These are phyloP conservation scores for Anguilla japonica DNA, from an alignment of 2,113 vertebrate genomes.

Conservation along the genomic window DNA sequence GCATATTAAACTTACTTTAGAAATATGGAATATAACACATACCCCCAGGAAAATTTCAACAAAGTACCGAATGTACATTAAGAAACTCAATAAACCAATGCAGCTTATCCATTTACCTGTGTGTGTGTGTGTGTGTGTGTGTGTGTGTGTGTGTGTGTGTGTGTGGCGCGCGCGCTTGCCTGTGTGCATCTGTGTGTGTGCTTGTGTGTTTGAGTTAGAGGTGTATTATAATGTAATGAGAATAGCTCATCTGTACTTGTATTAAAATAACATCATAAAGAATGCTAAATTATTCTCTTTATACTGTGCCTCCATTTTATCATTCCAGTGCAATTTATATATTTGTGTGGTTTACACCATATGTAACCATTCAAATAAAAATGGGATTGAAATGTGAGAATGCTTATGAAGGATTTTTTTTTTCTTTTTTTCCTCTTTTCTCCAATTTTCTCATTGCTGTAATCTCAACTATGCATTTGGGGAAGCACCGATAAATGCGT, in stretches of 20 bases:
- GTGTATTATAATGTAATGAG: neutral
- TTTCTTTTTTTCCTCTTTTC: too few species aligned
- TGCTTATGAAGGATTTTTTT: too few species aligned
- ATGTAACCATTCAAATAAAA: too few species aligned
- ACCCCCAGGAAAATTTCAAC: neutral
- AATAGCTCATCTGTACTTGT: neutral
- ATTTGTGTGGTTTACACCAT: too few species aligned
- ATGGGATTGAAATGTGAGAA: too few species aligned
- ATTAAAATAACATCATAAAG: neutral
- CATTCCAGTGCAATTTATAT: neutral
- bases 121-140: neutral
- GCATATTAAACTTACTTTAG: neutral
- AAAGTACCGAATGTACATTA: neutral
- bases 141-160: too few species aligned
- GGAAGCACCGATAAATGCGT: too few species aligned
- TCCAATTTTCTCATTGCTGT: too few species aligned
- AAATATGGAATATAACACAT: neutral
- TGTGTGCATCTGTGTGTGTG: too few species aligned
- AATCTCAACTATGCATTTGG: too few species aligned
- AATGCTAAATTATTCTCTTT: neutral
- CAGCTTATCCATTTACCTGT: neutral
- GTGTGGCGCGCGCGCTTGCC: too few species aligned
- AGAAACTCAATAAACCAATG: neutral
- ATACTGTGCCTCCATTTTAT: neutral
- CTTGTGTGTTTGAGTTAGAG: too few species aligned